These are phyloP conservation scores for Cantharis flavilabris DNA, from an alignment of 2,888 invertebrate species.

Conservation along the genomic window DNA sequence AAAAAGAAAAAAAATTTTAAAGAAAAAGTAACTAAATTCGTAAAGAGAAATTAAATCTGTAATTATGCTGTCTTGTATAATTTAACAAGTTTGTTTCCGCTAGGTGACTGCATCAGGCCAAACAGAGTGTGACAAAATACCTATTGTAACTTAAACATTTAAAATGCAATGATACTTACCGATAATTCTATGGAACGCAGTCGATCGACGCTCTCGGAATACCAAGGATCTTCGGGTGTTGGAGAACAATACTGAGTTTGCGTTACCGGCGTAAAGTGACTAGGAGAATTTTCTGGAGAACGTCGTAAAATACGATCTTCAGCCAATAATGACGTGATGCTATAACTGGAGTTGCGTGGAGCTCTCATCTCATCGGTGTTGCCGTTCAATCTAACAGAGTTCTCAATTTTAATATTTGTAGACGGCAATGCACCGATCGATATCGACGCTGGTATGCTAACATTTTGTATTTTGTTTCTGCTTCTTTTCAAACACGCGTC, in stretches of 20 bases:
- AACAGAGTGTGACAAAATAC: constrained; percentile 1
- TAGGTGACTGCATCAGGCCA: neutral
- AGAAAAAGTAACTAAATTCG: neutral
- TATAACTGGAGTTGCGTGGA: constrained; percentile 69
- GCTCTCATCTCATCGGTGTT: constrained; percentile 36
- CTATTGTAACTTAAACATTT: neutral
- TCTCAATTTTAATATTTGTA: constrained; percentile 33
- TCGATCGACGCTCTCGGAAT: constrained; percentile 53
- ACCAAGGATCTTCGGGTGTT: constrained; percentile 51
- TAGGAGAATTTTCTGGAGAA: constrained; percentile 51
- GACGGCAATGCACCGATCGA: constrained; percentile 40
- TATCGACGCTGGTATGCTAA: constrained; percentile 41
- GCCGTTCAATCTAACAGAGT: constrained; percentile 44
- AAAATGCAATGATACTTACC: constrained; percentile 42
- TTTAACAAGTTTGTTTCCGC: neutral
- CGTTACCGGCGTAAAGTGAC: constrained; percentile 50
- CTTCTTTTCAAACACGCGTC: constrained; percentile 49
- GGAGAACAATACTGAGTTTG: constrained; percentile 57
- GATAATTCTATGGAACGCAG: constrained; percentile 53
- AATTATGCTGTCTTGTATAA: neutral
- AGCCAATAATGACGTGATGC: constrained; percentile 82
- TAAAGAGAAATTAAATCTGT: neutral
- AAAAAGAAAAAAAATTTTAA: constrained; percentile 4
- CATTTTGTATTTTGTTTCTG: constrained; percentile 40
- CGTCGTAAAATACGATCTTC: constrained; percentile 56